phyloP scores from a whole-genome alignment of 1,140 invertebrate species.

The Orchesella cincta region DNA sequence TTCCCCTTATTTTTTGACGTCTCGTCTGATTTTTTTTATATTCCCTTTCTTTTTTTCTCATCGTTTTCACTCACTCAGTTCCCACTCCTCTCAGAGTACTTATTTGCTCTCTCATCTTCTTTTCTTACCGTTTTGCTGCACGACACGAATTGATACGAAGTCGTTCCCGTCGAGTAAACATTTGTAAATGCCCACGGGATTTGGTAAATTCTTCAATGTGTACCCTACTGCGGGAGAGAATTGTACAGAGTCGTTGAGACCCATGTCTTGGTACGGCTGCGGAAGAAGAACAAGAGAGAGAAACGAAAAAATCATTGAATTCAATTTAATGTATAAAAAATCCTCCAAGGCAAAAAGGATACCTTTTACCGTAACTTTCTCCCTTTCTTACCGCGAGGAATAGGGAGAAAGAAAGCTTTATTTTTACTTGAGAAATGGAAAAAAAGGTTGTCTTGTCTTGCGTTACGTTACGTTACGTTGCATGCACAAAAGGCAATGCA shows the following conservation, averaged over 20 bases:
- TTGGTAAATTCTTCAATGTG: conserved; percentile 22
- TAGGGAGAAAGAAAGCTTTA: too few species aligned
- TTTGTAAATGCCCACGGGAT: conserved; percentile 32
- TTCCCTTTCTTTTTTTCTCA: too few species aligned
- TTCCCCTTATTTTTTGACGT: too few species aligned
- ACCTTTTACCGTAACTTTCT: too few species aligned
- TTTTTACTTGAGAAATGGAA: background rate
- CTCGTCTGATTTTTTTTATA: too few species aligned
- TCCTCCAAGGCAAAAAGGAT: too few species aligned
- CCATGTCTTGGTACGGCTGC: background rate
- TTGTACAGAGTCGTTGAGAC: background rate
- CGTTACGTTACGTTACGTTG: background rate
- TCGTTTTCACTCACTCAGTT: too few species aligned
- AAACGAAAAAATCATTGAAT: background rate
- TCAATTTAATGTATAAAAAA: background rate
- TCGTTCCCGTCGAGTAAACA: conserved; percentile 11
- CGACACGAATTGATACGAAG: background rate
- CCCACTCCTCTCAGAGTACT: background rate
- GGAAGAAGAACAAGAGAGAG: background rate
- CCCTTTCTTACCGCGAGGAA: too few species aligned
- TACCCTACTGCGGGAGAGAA: conserved; percentile 23
- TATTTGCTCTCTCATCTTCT: background rate
- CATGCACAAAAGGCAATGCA: too few species aligned
- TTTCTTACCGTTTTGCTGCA: background rate
- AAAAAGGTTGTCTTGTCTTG: background rate